A percentile compares a stretch with the other conserved stretches of the same genome.
These are phyloP conservation scores for Trididemnum miniatum DNA, from an alignment of 23 tunicate species.

Conservation along the genomic window DNA sequence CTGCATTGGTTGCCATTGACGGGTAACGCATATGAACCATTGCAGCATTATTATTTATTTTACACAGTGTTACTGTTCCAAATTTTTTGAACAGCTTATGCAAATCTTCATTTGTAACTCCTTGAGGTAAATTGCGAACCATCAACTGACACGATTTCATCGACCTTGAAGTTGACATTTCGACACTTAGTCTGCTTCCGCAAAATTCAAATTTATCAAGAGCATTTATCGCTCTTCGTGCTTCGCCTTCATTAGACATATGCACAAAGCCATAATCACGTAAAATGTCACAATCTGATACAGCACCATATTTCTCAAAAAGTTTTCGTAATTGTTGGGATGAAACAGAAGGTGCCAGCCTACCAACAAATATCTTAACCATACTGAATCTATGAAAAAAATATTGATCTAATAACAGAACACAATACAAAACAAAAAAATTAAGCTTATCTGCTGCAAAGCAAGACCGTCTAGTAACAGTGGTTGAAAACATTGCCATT, in stretches of 20 bases:
- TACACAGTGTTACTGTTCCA: conserved; percentile 91
- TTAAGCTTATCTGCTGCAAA: too few relatives aligned
- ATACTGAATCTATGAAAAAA: conserved; percentile 28
- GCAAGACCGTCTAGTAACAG: too few relatives aligned
- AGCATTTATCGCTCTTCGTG: conserved; percentile 65
- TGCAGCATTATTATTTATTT: conserved; percentile 49
- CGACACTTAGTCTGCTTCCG: conserved; percentile 86
- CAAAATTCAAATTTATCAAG: conserved; percentile 68
- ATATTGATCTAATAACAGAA: neutral
- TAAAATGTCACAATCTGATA: conserved; percentile 83
- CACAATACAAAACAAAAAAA: too few relatives aligned
- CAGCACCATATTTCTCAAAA: conserved; percentile 86
- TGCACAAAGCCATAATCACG: conserved; percentile 96
- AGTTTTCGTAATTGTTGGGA: conserved; percentile 65
- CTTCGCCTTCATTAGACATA: conserved; percentile 75
- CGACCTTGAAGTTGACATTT: conserved; percentile 82
- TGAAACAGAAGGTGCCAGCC: conserved; percentile 71
- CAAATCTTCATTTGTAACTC: conserved; percentile 60
- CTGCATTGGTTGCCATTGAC: conserved; percentile 88
- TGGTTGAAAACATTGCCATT: too few relatives aligned
- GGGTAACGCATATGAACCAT: conserved; percentile 89
- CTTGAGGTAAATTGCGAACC: conserved; percentile 73
- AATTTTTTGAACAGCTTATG: conserved; percentile 89
- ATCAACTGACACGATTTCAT: conserved; percentile 88
- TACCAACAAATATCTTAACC: conserved; percentile 94